Evolutionary conservation across 92 coral and sea anemone genomes (phyloP).

Genomic region (Montipora capitata): DNA sequence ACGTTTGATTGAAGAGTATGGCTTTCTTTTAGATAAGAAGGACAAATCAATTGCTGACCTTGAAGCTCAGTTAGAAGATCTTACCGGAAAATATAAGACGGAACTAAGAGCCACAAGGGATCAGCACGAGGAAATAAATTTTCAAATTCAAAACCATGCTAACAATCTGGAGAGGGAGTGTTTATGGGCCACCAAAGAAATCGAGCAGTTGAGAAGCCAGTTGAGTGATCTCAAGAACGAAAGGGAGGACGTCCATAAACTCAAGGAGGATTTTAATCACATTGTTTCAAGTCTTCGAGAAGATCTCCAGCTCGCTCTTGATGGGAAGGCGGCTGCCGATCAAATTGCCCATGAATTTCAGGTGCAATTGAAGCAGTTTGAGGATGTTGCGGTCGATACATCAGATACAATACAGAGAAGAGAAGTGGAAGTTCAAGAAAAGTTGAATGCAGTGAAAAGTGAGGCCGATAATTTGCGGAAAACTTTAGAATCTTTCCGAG

Average conservation of each 20-base stretch:
- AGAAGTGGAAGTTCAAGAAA: constrained; percentile 1
- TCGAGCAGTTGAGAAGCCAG: constrained; percentile 46
- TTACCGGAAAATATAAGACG: constrained; percentile 46
- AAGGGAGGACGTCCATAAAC: constrained; percentile 80
- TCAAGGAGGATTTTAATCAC: constrained; percentile 86
- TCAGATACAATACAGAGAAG: constrained; percentile 20
- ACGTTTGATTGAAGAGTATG: constrained; percentile 12
- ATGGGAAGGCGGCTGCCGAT: constrained; percentile 86
- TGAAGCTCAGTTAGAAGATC: constrained; percentile 25
- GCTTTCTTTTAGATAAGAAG: constrained; percentile 8
- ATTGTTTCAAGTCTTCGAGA: constrained; percentile 93
- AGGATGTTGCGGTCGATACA: constrained; percentile 55
- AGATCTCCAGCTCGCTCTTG: constrained; percentile 87
- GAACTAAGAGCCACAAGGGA: constrained; percentile 46
- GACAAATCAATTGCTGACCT: constrained; percentile 17
- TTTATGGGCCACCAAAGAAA: constrained; percentile 47
- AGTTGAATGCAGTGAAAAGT: constrained; percentile 30
- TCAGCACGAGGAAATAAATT: constrained; percentile 40
- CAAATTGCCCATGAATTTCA: constrained; percentile 91
- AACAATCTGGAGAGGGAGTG: constrained; percentile 51
- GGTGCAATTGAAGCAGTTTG: constrained; percentile 59
- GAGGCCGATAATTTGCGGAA: constrained; percentile 30
- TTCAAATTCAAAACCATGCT: constrained; percentile 47
- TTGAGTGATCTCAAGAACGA: constrained; percentile 67
- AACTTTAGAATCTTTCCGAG: constrained; percentile 29